A percentile compares a stretch with the other conserved stretches of the same genome.
Evolutionary conservation across 2,113 vertebrate genomes (phyloP).

Genomic region (Ursus arctos): DNA sequence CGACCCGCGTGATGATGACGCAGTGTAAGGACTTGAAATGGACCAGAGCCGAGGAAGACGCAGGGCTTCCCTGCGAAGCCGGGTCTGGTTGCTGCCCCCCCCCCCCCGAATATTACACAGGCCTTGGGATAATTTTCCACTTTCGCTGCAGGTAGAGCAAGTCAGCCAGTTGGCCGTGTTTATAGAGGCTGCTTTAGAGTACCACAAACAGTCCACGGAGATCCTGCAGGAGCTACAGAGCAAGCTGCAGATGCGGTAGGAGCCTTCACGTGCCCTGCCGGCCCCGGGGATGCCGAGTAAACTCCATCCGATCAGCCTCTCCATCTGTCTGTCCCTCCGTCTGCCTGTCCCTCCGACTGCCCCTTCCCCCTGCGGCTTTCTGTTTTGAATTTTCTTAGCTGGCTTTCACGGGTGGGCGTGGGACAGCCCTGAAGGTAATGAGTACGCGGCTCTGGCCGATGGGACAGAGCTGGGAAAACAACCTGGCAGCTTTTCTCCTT

Average conservation of each 20-base stretch:
- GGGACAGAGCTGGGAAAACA: background rate
- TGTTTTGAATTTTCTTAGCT: background rate
- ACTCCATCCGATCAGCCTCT: accelerated
- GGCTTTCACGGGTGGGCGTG: background rate
- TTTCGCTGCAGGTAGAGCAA: conserved; percentile 93
- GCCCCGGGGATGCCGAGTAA: background rate
- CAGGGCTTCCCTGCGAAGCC: background rate
- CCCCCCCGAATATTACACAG: accelerated
- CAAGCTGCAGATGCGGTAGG: conserved; percentile 92
- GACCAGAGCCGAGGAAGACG: background rate
- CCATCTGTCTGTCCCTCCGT: no score
- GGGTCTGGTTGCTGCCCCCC: background rate
- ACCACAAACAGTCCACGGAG: conserved; percentile 92
- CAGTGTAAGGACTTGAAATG: background rate
- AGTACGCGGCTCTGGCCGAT: background rate
- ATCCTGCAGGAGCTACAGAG: conserved; percentile 94
- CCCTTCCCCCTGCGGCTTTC: background rate
- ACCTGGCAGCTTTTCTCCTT: background rate
- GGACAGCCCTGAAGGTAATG: background rate
- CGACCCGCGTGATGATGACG: background rate
- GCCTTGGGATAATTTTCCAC: conserved; percentile 50
- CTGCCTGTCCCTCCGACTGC: no score
- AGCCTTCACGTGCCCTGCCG: accelerated
- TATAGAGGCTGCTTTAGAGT: conserved; percentile 93
- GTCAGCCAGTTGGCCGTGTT: conserved; percentile 94